Conservation (phyloP, 1,140 invertebrate species). For the Macrostomum lignano region DNA sequence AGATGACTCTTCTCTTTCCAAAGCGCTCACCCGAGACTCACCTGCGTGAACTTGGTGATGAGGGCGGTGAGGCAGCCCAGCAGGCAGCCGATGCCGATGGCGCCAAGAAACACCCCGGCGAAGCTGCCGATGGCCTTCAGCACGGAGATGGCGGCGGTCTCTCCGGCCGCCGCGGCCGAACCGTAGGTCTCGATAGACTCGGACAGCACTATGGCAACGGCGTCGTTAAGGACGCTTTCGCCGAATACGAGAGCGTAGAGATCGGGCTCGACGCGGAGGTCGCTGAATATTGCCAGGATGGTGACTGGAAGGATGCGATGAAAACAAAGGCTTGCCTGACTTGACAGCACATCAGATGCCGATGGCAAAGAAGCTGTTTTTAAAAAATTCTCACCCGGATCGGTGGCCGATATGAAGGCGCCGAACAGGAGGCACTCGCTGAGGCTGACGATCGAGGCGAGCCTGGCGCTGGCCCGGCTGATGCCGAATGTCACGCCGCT, state of each 20-base stretch:
- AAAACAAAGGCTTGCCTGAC: no score
- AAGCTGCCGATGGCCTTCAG: constrained; percentile 55
- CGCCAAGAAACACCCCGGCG: constrained; percentile 54
- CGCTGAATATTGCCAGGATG: constrained; percentile 60
- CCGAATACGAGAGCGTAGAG: constrained; percentile 80
- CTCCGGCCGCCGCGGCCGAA: constrained; percentile 6
- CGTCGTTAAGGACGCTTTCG: constrained; percentile 79
- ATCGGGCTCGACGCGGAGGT: constrained; percentile 76
- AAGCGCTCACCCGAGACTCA: no score
- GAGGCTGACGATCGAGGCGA: constrained; percentile 46
- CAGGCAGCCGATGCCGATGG: constrained; percentile 50
- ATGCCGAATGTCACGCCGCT: constrained; percentile 20
- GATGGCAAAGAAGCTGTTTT: no score
- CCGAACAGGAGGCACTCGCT: constrained; percentile 77
- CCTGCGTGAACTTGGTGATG: constrained; percentile 71
- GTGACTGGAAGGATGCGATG: no score
- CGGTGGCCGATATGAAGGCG: constrained; percentile 80
- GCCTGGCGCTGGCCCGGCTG: constrained; percentile 36
- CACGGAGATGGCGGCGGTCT: constrained; percentile 40
- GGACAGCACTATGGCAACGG: constrained; percentile 50
- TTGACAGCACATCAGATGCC: no score
- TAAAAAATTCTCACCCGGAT: constrained; percentile 38
- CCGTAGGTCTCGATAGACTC: background rate
- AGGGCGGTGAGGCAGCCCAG: constrained; percentile 63
- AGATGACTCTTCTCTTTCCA: no score